A percentile compares a stretch with the other conserved stretches of the same genome.
Evolutionary conservation across 2,888 invertebrate species (phyloP).

Genomic region (Sarcophaga rosellei): DNA sequence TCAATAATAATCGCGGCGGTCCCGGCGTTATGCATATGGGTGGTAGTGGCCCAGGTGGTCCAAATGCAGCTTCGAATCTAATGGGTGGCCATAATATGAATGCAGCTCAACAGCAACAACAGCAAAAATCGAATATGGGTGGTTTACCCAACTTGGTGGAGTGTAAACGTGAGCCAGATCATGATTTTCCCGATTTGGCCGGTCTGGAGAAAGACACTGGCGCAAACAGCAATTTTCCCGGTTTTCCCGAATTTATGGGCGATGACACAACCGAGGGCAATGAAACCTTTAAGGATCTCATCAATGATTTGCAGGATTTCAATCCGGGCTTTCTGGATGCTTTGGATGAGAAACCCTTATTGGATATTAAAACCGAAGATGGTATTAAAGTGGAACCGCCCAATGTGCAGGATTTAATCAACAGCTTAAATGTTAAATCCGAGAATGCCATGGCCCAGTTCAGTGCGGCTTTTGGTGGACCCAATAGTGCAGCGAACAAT

Average conservation of each 20-base stretch:
- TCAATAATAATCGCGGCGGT: conserved; percentile 72
- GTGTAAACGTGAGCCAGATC: conserved; percentile 92
- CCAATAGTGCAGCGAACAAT: conserved; percentile 68
- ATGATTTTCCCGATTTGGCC: conserved; percentile 92
- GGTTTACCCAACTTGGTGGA: conserved; percentile 87
- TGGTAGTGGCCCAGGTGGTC: conserved; percentile 71
- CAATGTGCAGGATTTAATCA: conserved; percentile 80
- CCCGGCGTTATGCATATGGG: conserved; percentile 75
- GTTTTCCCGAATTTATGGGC: conserved; percentile 90
- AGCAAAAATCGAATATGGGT: conserved; percentile 72
- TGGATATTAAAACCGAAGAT: conserved; percentile 81
- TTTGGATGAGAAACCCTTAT: conserved; percentile 84
- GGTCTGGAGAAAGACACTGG: conserved; percentile 92
- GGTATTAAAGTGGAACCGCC: conserved; percentile 80
- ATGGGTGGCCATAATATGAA: conserved; percentile 82
- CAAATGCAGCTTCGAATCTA: conserved; percentile 73
- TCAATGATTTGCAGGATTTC: conserved; percentile 92
- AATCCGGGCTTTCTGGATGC: conserved; percentile 90
- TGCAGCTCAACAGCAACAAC: conserved; percentile 70
- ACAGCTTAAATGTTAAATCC: conserved; percentile 80
- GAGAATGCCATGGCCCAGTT: conserved; percentile 80
- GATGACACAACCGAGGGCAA: conserved; percentile 92
- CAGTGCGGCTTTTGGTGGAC: conserved; percentile 76
- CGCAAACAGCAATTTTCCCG: conserved; percentile 88
- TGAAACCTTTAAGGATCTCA: conserved; percentile 91